phyloP scores from a whole-genome alignment of 37 sponge, comb jelly and placozoan genomes.

The Haliclona indistincta region DNA sequence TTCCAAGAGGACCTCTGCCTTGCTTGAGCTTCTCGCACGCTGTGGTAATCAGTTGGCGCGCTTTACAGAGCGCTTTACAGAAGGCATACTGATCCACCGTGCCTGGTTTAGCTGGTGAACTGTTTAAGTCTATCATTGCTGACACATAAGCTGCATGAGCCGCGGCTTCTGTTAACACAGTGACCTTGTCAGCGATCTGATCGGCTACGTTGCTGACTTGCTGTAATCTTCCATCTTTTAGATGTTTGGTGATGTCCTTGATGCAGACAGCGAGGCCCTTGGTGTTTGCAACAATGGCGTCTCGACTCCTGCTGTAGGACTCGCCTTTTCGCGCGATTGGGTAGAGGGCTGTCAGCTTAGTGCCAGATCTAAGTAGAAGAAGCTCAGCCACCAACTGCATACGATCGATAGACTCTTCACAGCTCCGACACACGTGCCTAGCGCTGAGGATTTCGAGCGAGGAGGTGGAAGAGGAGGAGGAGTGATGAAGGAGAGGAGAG shows the following conservation, averaged over 20 bases:
- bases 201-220: conserved; percentile 15
- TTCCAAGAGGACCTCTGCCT: conserved; percentile 13
- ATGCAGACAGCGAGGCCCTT: conserved; percentile 66
- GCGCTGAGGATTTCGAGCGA: neutral
- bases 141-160: conserved; percentile 76
- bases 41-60: conserved; percentile 38
- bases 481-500: neutral
- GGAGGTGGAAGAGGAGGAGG: conserved; percentile 2
- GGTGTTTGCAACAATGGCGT: conserved; percentile 70
- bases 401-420: conserved; percentile 46
- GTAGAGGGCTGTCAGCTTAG: conserved; percentile 42
- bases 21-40: conserved; percentile 62
- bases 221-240: conserved; percentile 24
- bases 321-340: conserved; percentile 32
- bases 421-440: conserved; percentile 8
- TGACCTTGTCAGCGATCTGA: conserved; percentile 57
- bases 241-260: conserved; percentile 35
- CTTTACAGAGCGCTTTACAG: conserved; percentile 53
- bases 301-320: conserved; percentile 43
- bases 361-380: conserved; percentile 40
- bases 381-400: conserved; percentile 77
- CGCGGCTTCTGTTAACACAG: conserved; percentile 70
- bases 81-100: conserved; percentile 58
- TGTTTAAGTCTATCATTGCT: conserved; percentile 40
- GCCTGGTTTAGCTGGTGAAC: conserved; percentile 49